Base-by-base conservation (phyloP, 2,888 invertebrate species). In the Esperia sulphurella region DNA sequence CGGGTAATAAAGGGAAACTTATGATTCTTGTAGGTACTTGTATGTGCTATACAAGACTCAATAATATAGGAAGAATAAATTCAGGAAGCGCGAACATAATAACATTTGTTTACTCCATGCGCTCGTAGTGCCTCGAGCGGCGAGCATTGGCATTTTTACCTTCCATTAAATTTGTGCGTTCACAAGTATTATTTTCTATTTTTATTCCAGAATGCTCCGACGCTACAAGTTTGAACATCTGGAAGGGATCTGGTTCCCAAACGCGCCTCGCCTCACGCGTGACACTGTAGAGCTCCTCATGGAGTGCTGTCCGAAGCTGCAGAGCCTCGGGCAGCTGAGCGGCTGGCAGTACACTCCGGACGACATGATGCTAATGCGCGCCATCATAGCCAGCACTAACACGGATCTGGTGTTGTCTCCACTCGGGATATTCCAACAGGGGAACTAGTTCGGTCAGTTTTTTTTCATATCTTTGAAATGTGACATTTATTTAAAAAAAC, bases 161-260 rank as follows among this genome's bases (percentile, higher is more conserved):
- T n/a, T n/a, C n/a, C n/a, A n/a, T n/a, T n/a, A n/a, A n/a, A n/a
- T n/a, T n/a, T n/a, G n/a, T n/a, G n/a, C n/a, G n/a, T n/a, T n/a
- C n/a, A n/a, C n/a, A n/a, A n/a, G n/a, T n/a, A 21, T 21, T 33
- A 14, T 21, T 45, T 8, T 9, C 21, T 47, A 10, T 28, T 41
- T 44, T 53, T 5, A 14, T 83, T 91, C 59, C 80, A 92, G 94
- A 66, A 89, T 94, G 70, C 89, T 94, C 55, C 91, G 92, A 13
- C 92, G 93, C 44, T 88, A 92, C 69, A 91, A 92, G 58, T 93
- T 94, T 63, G 81, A 89, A 31, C 76, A 90, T 51, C 79, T 94
- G 39, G 94, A 94, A 80, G 92, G 92, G 50, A 81, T 94, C 49
- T 93, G 94, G 93, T 92, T 94, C 58, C 93, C 93, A 1, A 90